A percentile compares a stretch with the other conserved stretches of the same genome.
Conservation (phyloP, 2,888 invertebrate species). For the Sclerodermus sp. region DNA sequence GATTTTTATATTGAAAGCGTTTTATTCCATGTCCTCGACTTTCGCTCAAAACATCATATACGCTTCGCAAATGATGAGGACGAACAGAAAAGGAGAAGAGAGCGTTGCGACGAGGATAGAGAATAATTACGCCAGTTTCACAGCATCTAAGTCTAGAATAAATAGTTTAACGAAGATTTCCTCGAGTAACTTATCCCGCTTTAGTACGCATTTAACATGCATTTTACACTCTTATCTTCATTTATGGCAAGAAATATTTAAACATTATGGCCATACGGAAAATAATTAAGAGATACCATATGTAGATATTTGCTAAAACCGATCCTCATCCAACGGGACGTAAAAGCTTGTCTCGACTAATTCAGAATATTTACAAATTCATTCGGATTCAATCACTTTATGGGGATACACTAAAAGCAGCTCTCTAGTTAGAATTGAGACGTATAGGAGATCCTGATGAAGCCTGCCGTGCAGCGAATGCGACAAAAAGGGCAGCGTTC, state of each 20-base stretch:
- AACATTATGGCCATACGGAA: background rate
- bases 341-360: background rate
- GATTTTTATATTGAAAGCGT: no score
- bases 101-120: background rate
- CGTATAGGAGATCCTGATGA: background rate
- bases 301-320: background rate
- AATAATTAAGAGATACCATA: background rate
- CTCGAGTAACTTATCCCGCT: background rate
- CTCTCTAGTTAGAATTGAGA: background rate
- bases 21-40: background rate
- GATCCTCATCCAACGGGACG: background rate
- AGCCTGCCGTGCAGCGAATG: no score
- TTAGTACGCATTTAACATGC: conserved; percentile 5
- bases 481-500: conserved; percentile 10
- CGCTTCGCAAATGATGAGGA: no score
- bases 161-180: conserved; percentile 14
- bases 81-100: background rate
- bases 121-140: background rate
- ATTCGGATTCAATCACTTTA: background rate
- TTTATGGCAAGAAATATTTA: conserved; percentile 14
- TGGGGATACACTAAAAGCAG: background rate
- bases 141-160: conserved; percentile 20
- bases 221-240: conserved; percentile 10
- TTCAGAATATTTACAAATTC: background rate
- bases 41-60: background rate